A percentile compares a stretch with the other conserved stretches of the same genome.
phyloP scores from a whole-genome alignment of 2,888 invertebrate genomes.

The Acrobasis suavella region DNA sequence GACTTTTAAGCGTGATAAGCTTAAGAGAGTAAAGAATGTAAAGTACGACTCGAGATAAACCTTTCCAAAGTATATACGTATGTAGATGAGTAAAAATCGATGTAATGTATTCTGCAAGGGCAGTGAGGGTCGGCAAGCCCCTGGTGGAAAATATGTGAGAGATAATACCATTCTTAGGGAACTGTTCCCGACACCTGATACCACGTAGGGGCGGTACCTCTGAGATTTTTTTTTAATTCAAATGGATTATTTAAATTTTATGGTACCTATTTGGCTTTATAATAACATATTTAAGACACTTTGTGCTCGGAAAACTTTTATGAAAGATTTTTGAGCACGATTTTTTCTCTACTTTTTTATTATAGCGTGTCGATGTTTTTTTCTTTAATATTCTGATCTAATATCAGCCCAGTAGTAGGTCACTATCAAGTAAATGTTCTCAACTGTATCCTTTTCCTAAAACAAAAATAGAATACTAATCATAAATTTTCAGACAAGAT shows the following conservation, averaged over 20 bases:
- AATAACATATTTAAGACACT: background rate
- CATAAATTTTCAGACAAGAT: slow-evolving; percentile 1
- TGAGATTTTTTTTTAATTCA: slow-evolving; percentile 45
- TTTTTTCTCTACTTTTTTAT: too few relatives aligned
- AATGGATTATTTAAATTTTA: slow-evolving; percentile 41
- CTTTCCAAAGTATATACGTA: slow-evolving; percentile 44
- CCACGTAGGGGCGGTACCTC: slow-evolving; percentile 49
- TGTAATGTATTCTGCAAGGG: slow-evolving; percentile 74
- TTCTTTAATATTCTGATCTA: too few relatives aligned
- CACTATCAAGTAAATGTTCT: too few relatives aligned
- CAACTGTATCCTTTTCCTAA: too few relatives aligned
- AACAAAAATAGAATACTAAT: too few relatives aligned
- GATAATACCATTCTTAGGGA: slow-evolving; percentile 71
- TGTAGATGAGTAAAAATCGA: slow-evolving; percentile 47
- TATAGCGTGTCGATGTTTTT: too few relatives aligned
- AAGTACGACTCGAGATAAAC: slow-evolving; percentile 27
- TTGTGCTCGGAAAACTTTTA: background rate
- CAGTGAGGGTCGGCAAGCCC: slow-evolving; percentile 52
- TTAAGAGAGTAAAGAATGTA: slow-evolving; percentile 21
- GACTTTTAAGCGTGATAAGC: slow-evolving; percentile 22
- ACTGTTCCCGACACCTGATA: slow-evolving; percentile 77
- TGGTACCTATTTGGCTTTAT: background rate
- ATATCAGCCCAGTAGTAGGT: too few relatives aligned
- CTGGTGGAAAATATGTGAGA: slow-evolving; percentile 68
- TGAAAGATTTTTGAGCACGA: too few relatives aligned